phyloP scores from a whole-genome alignment of 2,888 invertebrate species.

The Pollenia amentaria region DNA sequence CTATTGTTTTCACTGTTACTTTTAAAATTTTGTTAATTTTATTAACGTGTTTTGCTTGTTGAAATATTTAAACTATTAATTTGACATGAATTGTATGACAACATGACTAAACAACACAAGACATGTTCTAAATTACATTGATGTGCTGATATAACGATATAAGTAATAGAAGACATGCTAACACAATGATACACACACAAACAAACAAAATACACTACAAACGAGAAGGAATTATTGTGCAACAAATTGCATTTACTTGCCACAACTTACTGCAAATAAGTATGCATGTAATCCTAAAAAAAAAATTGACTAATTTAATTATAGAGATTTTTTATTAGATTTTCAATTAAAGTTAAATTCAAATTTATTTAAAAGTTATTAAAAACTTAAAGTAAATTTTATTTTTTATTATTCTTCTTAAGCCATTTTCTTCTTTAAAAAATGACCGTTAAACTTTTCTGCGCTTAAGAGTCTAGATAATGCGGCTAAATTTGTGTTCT shows the following conservation, averaged over 20 bases:
- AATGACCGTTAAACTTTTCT: constrained; percentile 28
- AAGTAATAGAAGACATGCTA: not conserved
- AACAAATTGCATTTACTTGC: constrained; percentile 44
- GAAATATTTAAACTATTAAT: constrained; percentile 62
- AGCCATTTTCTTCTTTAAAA: not conserved
- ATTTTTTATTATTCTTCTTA: not conserved
- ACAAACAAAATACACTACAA: not conserved
- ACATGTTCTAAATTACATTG: constrained; percentile 57
- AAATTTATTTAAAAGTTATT: not conserved
- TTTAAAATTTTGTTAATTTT: constrained; percentile 46
- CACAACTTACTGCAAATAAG: not conserved
- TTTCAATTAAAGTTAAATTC: not conserved
- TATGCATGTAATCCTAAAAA: not conserved
- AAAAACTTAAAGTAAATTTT: not conserved
- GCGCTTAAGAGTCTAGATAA: constrained; percentile 16
- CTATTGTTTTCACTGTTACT: not conserved
- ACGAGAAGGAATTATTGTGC: constrained; percentile 18
- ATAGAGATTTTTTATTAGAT: constrained; percentile 32
- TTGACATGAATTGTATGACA: constrained; percentile 61
- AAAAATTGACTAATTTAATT: constrained; percentile 45
- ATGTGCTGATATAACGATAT: constrained; percentile 45
- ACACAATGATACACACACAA: not conserved
- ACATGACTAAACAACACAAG: constrained; percentile 50
- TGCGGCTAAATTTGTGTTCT: constrained; percentile 1
- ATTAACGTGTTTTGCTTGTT: constrained; percentile 46